phyloP scores from a whole-genome alignment of 2,797 vertebrate genomes.

The Mastacembelus armatus region DNA sequence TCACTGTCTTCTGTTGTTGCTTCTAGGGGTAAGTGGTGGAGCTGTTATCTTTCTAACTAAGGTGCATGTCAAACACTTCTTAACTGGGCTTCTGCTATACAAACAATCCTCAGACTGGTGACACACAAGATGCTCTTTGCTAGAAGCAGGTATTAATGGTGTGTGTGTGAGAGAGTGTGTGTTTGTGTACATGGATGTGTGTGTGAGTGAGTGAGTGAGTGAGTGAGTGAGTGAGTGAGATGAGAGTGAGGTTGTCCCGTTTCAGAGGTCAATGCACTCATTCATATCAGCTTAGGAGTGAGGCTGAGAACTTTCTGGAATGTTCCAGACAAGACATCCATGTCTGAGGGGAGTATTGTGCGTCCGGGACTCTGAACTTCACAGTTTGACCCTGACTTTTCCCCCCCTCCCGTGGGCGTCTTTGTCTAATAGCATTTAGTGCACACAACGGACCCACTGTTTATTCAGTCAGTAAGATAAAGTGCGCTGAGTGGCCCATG shows the following conservation, averaged over 20 bases:
- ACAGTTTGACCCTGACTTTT: conserved; percentile 59
- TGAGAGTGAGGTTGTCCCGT: conserved; percentile 23
- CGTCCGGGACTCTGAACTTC: conserved; percentile 40
- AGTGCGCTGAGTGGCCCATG: conserved; percentile 24
- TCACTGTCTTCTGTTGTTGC: conserved; percentile 14
- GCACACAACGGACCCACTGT: conserved; percentile 56
- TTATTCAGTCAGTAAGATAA: conserved; percentile 22
- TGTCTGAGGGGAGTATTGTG: conserved; percentile 72
- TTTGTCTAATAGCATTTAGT: conserved; percentile 48
- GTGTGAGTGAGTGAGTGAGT: conserved; percentile 20
- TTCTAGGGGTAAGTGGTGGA: conserved; percentile 2
- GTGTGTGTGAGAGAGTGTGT: conserved; percentile 1
- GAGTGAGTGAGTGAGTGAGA: conserved; percentile 29
- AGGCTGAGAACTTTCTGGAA: conserved; percentile 70
- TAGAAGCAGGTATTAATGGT: neutral
- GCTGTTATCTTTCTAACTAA: conserved; percentile 27
- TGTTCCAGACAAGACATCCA: conserved; percentile 69
- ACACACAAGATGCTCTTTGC: conserved; percentile 11
- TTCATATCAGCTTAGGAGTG: conserved; percentile 66
- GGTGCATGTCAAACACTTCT: neutral
- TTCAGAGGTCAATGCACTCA: conserved; percentile 71
- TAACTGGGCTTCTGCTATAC: conserved; percentile 25
- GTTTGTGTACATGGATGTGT: neutral
- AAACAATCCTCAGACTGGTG: conserved; percentile 29
- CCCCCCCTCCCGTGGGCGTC: conserved; percentile 43